Evolutionary conservation across 2,113 vertebrate genomes (phyloP), one percentile per base, ranked within the genome.

Genomic region (Anolis sagrei): DNA sequence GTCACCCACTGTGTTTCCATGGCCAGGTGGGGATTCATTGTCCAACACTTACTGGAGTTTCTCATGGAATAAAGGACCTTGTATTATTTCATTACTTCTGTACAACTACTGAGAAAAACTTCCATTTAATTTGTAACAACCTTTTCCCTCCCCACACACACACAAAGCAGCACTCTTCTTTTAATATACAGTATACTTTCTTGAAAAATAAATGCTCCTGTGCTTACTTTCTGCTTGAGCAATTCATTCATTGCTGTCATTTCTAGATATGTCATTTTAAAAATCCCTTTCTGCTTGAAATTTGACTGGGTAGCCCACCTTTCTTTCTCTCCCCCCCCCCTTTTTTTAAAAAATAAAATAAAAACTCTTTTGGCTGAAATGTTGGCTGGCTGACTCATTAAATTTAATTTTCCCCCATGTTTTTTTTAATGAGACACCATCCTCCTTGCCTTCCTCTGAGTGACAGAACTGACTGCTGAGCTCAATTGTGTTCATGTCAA

Each of bases 381-480:
- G 58, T 68, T 39, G 27, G 36, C 82, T 86, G 79, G 48, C 81
- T 89, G 73, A 89, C 73, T 89, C n/a, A 81, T 51, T 49, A 29
- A 44, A 88, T 89, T 91, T 94, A 5, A 78, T 89, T 89, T 88
- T 79, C 86, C 87, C 83, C 54, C 32, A 76, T 32, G 18, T 72
- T 89, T 89, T 86, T 72, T 89, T 89, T 86, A 61, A 88, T 80
- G 54, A 44, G 64, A 79, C 81, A 85, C 79, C 61, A 75, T 48
- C 51, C 36, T 83, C 87, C 61, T 91, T 81, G 87, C 51, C 81
- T 84, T 64, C 32, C 68, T 81, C 21, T 81, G 2, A 87, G 62
- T 69, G 73, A 49, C 27, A 74, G 68, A 87, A 23, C 51, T 89
- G 54, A 36, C 66, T 87, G 49, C 79, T 90, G 27, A 32, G 7